These are phyloP conservation scores for Tympanoctomys barrerae DNA, from an alignment of 2,797 vertebrate species.

Conservation along the genomic window DNA sequence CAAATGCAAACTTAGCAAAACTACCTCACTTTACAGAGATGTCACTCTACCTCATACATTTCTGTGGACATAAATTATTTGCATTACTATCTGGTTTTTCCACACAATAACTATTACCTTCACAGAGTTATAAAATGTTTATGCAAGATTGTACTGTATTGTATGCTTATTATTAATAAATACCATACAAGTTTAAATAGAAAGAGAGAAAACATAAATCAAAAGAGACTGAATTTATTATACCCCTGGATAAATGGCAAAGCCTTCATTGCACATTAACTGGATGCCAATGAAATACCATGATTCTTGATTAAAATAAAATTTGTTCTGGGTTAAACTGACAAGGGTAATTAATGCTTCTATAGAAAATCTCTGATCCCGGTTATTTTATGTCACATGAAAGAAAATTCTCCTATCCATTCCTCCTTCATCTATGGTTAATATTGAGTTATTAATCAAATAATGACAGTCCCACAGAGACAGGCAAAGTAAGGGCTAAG, in stretches of 20 bases:
- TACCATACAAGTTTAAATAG: conserved; percentile 64
- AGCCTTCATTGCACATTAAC: conserved; percentile 62
- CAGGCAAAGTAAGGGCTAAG: conserved; percentile 48
- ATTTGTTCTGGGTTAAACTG: conserved; percentile 64
- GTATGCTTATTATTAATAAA: conserved; percentile 74
- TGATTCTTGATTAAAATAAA: conserved; percentile 67
- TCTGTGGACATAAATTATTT: conserved; percentile 30
- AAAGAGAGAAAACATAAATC: conserved; percentile 71
- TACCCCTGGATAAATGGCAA: conserved; percentile 47
- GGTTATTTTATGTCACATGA: conserved; percentile 69
- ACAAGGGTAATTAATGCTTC: conserved; percentile 79
- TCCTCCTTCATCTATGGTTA: conserved; percentile 75
- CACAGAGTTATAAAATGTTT: not conserved
- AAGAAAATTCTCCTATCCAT: conserved; percentile 69
- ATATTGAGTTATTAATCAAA: conserved; percentile 82
- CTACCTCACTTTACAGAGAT: not conserved
- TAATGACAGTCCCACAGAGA: conserved; percentile 76
- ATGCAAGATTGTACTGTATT: not conserved
- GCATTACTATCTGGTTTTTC: not conserved
- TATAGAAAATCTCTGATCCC: conserved; percentile 72
- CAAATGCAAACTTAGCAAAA: conserved; percentile 31
- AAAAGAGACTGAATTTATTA: conserved; percentile 62
- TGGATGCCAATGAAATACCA: conserved; percentile 73
- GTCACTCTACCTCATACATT: not conserved
- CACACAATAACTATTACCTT: not conserved